Conservation (phyloP, 2,797 vertebrate species). For the Anguilla anguilla region DNA sequence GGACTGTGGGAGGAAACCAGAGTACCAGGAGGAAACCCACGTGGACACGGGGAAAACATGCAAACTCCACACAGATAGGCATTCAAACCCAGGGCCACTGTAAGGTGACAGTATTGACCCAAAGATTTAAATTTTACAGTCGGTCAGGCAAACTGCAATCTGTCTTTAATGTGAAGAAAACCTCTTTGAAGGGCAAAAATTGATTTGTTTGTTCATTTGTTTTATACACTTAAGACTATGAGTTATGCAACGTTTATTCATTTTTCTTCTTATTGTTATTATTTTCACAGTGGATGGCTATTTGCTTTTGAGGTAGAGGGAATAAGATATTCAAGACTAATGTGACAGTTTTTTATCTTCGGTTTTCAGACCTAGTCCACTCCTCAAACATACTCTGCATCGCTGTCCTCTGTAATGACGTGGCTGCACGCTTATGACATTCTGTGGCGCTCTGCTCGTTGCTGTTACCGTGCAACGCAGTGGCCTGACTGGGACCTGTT, state of each 20-base stretch:
- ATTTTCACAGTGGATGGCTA: neutral
- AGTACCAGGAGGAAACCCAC: too few relatives aligned
- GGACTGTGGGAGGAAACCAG: too few relatives aligned
- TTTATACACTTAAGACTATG: neutral
- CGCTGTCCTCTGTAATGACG: too few relatives aligned
- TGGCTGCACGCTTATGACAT: neutral
- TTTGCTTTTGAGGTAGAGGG: neutral
- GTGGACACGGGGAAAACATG: too few relatives aligned
- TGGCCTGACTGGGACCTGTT: neutral
- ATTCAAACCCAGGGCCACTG: too few relatives aligned
- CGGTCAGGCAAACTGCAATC: neutral
- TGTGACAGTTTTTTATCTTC: neutral
- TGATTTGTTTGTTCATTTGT: neutral
- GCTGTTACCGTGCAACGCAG: neutral
- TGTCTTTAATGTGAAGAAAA: neutral
- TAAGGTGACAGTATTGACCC: too few relatives aligned
- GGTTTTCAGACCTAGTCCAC: neutral
- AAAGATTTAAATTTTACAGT: neutral
- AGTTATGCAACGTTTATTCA: neutral
- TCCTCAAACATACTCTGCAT: neutral
- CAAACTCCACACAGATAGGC: too few relatives aligned
- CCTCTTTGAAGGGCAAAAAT: neutral
- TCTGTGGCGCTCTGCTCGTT: too few relatives aligned
- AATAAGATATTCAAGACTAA: neutral
- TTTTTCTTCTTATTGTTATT: neutral